These are phyloP conservation scores for Drosophila santomea DNA, from an alignment of 1,140 invertebrate genomes.

Conservation along the genomic window DNA sequence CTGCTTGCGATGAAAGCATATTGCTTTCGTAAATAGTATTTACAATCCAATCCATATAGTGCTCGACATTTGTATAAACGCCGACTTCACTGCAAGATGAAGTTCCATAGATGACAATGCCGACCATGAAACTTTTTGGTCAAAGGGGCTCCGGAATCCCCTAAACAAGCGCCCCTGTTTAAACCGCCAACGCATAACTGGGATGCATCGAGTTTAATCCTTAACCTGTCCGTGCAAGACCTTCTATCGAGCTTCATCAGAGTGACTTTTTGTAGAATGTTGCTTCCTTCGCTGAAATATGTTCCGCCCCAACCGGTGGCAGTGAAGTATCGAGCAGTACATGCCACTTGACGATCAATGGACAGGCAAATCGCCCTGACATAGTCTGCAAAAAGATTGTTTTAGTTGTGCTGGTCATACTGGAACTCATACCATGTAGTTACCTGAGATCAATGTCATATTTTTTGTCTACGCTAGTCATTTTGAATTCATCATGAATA, in stretches of 20 bases:
- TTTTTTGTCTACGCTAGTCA: fast-evolving
- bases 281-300: not conserved
- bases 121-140: not conserved
- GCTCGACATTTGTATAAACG: not conserved
- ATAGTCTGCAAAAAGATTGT: not conserved
- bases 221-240: fast-evolving
- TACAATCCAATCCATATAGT: not conserved
- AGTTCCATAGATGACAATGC: not conserved
- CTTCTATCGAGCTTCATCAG: fast-evolving
- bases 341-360: not conserved
- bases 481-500: not conserved
- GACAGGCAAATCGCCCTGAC: not conserved
- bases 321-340: not conserved
- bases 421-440: not conserved
- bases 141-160: not conserved
- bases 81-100: not conserved
- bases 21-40: not conserved
- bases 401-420: not conserved
- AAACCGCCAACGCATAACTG: not conserved
- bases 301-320: not conserved
- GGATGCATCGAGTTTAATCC: not conserved
- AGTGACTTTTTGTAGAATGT: not conserved
- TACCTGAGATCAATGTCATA: not conserved
- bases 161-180: not conserved
- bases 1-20: not conserved